These are phyloP conservation scores for Mixornis gularis DNA, from an alignment of 2,113 vertebrate species.

Conservation along the genomic window DNA sequence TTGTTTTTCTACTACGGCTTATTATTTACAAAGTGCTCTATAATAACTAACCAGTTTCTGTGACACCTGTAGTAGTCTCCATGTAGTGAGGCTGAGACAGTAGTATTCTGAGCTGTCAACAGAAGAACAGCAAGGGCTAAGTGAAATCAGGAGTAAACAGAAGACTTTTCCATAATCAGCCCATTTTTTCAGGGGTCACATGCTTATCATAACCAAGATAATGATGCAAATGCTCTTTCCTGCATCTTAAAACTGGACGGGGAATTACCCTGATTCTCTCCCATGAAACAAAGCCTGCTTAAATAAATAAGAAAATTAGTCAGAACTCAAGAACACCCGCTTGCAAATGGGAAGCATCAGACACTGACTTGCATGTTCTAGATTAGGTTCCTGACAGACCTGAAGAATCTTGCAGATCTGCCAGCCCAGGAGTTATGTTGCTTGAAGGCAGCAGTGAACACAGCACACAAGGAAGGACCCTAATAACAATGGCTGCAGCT, in stretches of 20 bases:
- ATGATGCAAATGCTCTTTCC: neutral
- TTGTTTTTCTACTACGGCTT: neutral
- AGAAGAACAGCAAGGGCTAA: neutral
- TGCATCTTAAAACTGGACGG: neutral
- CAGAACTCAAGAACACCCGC: neutral
- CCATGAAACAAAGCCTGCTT: neutral
- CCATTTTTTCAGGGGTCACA: neutral
- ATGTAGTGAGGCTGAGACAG: neutral
- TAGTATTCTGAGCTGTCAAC: neutral
- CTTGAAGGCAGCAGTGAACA: neutral
- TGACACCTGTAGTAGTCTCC: neutral
- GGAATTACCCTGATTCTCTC: neutral
- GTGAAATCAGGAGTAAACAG: neutral
- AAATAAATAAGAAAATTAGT: neutral
- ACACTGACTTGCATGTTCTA: neutral
- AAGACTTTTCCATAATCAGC: neutral
- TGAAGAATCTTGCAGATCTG: neutral
- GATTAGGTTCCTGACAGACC: neutral
- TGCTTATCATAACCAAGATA: neutral
- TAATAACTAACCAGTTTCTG: neutral
- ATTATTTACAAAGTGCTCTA: neutral
- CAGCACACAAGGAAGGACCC: neutral
- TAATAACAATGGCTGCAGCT: rapidly evolving
- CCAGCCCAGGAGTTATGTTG: rapidly evolving
- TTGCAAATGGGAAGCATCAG: neutral